phyloP scores from a whole-genome alignment of 2,113 vertebrate species.

The Serinus canaria region DNA sequence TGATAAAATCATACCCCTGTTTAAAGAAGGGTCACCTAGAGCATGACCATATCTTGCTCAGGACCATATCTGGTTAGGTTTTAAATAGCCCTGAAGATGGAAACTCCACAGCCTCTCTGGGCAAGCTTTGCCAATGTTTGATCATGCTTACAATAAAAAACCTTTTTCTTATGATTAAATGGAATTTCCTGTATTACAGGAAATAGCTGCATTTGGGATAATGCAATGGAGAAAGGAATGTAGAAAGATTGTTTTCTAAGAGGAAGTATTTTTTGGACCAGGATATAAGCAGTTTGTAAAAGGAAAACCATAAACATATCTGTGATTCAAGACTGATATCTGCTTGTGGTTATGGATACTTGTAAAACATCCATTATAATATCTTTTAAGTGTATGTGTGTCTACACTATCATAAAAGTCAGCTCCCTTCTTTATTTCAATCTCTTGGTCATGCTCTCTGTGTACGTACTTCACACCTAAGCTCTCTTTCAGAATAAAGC shows the following conservation, averaged over 20 bases:
- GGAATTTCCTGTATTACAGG: not conserved
- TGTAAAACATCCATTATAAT: not conserved
- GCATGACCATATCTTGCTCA: not conserved
- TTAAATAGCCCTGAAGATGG: not conserved
- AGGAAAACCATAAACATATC: not conserved
- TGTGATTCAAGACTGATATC: not conserved
- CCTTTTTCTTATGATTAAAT: not conserved
- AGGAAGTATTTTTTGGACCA: not conserved
- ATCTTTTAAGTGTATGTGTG: not conserved
- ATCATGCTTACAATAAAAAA: not conserved
- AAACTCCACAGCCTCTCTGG: not conserved
- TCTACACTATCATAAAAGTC: not conserved
- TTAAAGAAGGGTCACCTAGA: not conserved
- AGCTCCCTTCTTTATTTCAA: not conserved
- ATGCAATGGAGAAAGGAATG: not conserved
- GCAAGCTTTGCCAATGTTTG: not conserved
- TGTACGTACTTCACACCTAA: not conserved
- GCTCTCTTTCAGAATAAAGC: not conserved
- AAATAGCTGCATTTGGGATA: not conserved
- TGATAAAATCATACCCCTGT: not conserved
- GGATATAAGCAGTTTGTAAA: not conserved
- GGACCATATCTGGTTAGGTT: not conserved
- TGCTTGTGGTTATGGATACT: not conserved
- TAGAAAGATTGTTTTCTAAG: not conserved
- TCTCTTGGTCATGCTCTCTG: not conserved